Base-by-base conservation (phyloP, 1,140 invertebrate species). In the Macrobrachium nipponense region DNA sequence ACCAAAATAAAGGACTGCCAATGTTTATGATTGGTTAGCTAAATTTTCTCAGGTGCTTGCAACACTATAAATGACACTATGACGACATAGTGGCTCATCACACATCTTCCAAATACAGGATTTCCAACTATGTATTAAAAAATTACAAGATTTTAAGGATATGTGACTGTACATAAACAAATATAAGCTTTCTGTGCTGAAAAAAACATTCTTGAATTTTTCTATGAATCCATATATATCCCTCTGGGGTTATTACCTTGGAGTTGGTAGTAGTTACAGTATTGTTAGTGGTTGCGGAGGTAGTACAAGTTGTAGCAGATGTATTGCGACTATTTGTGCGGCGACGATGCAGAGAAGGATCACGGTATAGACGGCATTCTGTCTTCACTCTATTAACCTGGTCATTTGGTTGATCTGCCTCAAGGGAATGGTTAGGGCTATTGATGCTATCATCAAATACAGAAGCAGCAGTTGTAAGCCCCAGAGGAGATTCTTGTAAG, bases 311-410 rank as follows among this genome's bases (percentile, higher is more conserved):
- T 27, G 43, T 77, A 68, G 64, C 44, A 70, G 77, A 77, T 36
- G 82, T 51, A 58, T 44, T 86, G 59, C 83, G 83, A 12, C 77
- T 77, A 72, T 80, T 86, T 23, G 88, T 87, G 66, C 81, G 88
- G 75, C 88, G 82, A 59, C 87, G 82, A 60, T 87, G 88, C 12
- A 89, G 86, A 36, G 87, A 88, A 81, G 87, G 87, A 72, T 88
- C 87, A 18, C 89, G 79, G 76, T 87, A 88, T 15, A 88, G 79
- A 70, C 83, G 86, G 20, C 87, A 89, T 61, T 81, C 80, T 23
- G 81, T 80, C 58, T 59, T 75, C 20, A 77, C 88, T 64, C 87
- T 82, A n/a, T n/a, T 73, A 70, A 70, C 51, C 73, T 58, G 59
- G 80, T 72, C 68, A 70, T 62, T 44, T 80, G 27, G 64, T 59